Evolutionary conservation across 2,888 invertebrate genomes (phyloP).

Genomic region (Rhogogaster chlorosoma): DNA sequence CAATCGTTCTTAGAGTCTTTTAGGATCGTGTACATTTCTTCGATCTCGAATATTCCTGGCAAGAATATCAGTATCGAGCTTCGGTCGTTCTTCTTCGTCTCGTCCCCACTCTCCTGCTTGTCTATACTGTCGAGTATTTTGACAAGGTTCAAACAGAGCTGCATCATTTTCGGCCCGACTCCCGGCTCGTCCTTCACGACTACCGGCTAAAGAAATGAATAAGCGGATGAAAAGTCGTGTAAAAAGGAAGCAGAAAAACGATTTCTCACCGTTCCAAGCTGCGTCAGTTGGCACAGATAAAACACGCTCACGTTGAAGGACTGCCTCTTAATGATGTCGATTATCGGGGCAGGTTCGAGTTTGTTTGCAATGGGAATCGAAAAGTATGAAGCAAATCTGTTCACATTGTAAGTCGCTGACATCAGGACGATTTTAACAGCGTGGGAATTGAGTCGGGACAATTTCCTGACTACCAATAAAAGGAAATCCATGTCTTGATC

Average conservation of each 20-base stretch:
- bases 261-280: constrained; percentile 70
- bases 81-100: constrained; percentile 75
- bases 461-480: constrained; percentile 89
- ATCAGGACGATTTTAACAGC: constrained; percentile 89
- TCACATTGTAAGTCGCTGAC: constrained; percentile 95
- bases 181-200: constrained; percentile 82
- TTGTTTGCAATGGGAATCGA: constrained; percentile 74
- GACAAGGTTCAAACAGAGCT: constrained; percentile 80
- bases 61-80: constrained; percentile 92
- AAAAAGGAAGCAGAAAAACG: constrained; percentile 72
- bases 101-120: constrained; percentile 71
- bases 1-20: constrained; percentile 56
- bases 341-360: constrained; percentile 80
- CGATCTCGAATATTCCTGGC: constrained; percentile 93
- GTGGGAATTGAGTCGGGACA: constrained; percentile 84
- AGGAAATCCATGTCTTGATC: constrained; percentile 96
- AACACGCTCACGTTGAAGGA: constrained; percentile 82
- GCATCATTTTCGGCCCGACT: constrained; percentile 82
- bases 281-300: constrained; percentile 80
- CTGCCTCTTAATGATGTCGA: constrained; percentile 80
- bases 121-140: constrained; percentile 84
- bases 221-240: constrained; percentile 5
- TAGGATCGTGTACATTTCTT: constrained; percentile 81
- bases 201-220: constrained; percentile 79
- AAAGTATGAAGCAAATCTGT: constrained; percentile 87